Percentiles rank a stretch among this genome's conserved stretches.
Evolutionary conservation across 1,140 invertebrate genomes (phyloP).

Genomic region (Drosophila miranda): DNA sequence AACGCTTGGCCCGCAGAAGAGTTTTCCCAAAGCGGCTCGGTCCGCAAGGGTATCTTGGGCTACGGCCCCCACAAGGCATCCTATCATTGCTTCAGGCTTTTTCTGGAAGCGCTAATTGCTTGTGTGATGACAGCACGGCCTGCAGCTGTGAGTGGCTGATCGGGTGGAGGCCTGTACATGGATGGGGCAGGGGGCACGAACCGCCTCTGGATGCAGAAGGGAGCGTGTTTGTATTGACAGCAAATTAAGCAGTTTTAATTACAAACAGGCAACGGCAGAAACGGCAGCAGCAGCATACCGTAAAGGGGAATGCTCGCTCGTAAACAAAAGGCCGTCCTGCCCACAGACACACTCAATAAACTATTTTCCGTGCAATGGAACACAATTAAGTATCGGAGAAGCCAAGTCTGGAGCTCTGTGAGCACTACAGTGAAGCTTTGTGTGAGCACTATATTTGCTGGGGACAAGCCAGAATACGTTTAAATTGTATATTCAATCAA

Average conservation of each 20-base stretch:
- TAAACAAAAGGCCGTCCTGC: constrained; percentile 18
- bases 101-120: constrained; percentile 38
- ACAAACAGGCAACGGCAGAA: constrained; percentile 29
- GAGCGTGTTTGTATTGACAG: constrained; percentile 29
- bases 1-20: no score
- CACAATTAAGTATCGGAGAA: no score
- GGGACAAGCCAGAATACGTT: no score
- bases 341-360: constrained; percentile 35
- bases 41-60: not conserved
- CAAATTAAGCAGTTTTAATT: constrained; percentile 64
- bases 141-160: constrained; percentile 2
- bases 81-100: constrained; percentile 4
- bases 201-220: no score
- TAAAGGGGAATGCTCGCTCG: constrained; percentile 2
- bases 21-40: no score
- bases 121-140: constrained; percentile 38
- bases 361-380: not conserved
- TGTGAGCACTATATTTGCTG: no score
- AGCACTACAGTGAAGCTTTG: no score
- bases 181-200: not conserved
- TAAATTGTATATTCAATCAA: no score
- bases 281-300: not conserved
- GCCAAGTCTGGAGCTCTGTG: no score
- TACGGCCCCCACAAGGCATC: not conserved
- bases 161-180: not conserved